Evolutionary conservation across 2,888 invertebrate species (phyloP), one percentile per base, ranked within the genome.

Genomic region (Drosophila stalkeri): DNA sequence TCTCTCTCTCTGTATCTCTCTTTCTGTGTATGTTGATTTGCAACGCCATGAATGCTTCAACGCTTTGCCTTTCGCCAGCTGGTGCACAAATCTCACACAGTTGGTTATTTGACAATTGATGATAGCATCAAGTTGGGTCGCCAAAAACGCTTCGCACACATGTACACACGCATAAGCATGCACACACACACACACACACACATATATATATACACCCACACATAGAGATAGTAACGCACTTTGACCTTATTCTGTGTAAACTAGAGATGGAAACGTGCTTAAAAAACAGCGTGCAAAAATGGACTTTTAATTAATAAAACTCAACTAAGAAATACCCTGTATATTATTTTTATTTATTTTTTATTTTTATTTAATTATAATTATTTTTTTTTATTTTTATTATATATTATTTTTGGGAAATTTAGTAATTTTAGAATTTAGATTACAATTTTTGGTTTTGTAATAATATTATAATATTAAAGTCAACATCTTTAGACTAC

Each of bases 31-130:
- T 59, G 75, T 77, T 86, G 88, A 87, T 87, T 78, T 85, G 86
- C 88, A 82, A 74, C 59, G 75, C 90, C 64, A 86, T 86, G 86
- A 88, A 90, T 90, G 86, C 89, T 88, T 90, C 81, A 88, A 83
- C 89, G 83, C 89, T 80, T 88, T 60, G 64, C 35, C 62, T 62
- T 60, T 46, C 37, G 44, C 75, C 72, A 87, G 90, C 86, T 87
- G 87, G 78, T 89, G 86, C 75, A 78, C 84, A 87, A 88, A 89
- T 87, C 87, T 86, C 86, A 80, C 86, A 81, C 86, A 86, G 86
- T 86, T 88, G 88, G 89, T 86, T 90, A 90, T 86, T 86, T 86
- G 86, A 86, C 90, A 86, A 90, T 86, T 86, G 90, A 86, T 86
- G 86, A 86, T 86, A 81, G 86, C 90, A 89, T 86, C 86, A 85